Evolutionary conservation across 2,113 vertebrate species (phyloP).

Genomic region (Percina caprodes): DNA sequence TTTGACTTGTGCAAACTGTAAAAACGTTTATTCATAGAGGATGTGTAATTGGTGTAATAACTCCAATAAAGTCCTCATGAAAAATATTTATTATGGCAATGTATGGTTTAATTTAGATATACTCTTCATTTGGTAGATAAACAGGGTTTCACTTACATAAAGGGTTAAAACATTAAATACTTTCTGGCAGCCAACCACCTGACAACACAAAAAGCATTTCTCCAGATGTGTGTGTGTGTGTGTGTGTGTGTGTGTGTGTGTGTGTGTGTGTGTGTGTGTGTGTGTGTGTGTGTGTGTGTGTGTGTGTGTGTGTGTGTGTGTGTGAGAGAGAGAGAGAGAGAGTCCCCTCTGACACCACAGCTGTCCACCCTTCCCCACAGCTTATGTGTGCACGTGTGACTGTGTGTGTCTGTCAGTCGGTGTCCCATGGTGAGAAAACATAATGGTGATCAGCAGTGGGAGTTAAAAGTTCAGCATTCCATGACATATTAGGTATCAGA

Average conservation of each 20-base stretch:
- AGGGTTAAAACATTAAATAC: background rate
- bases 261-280: slow-evolving; percentile 50
- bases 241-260: slow-evolving; percentile 33
- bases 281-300: slow-evolving; percentile 34
- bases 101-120: background rate
- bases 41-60: background rate
- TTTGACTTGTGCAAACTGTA: no score
- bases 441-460: slow-evolving; percentile 66
- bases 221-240: slow-evolving; percentile 72
- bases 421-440: slow-evolving; percentile 57
- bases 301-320: slow-evolving; percentile 41
- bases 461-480: slow-evolving; percentile 78
- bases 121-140: background rate
- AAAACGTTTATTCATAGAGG: no score
- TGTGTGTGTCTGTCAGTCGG: slow-evolving; percentile 33
- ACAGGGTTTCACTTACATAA: background rate
- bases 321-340: no score
- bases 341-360: slow-evolving; percentile 71
- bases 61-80: background rate
- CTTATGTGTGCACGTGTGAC: slow-evolving; percentile 31
- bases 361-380: slow-evolving; percentile 72
- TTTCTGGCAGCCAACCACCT: slow-evolving; percentile 64
- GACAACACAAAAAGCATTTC: slow-evolving; percentile 70
- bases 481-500: slow-evolving; percentile 72
- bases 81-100: background rate